Conservation (phyloP, 2,113 vertebrate species). For the Caloenas nicobarica region DNA sequence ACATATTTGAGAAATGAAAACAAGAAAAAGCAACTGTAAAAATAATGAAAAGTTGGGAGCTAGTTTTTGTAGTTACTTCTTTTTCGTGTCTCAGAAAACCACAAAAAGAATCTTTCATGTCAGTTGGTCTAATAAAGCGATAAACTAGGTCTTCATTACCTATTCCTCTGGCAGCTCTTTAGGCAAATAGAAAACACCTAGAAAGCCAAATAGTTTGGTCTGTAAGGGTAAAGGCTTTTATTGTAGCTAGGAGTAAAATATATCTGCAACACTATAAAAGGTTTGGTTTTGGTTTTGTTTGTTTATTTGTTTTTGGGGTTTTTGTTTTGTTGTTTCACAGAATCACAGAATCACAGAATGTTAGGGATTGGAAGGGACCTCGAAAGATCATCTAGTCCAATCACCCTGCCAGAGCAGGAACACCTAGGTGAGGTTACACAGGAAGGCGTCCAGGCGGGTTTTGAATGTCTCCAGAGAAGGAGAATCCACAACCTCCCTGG, state of each 20-base stretch:
- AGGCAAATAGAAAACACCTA: slow-evolving; percentile 18
- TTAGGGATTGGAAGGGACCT: too few relatives aligned
- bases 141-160: slow-evolving; percentile 20
- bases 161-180: slow-evolving; percentile 17
- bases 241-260: background rate
- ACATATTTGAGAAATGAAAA: slow-evolving; percentile 1
- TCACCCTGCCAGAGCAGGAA: too few relatives aligned
- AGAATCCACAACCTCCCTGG: too few relatives aligned
- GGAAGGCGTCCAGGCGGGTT: too few relatives aligned
- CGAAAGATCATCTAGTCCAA: too few relatives aligned
- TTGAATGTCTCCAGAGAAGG: too few relatives aligned
- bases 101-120: slow-evolving; percentile 33
- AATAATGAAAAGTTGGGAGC: background rate
- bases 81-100: slow-evolving; percentile 44
- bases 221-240: background rate
- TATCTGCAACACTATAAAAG: background rate
- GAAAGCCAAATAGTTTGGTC: background rate
- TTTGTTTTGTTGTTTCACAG: too few relatives aligned
- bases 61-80: slow-evolving; percentile 21
- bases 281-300: too few relatives aligned
- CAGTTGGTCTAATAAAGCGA: slow-evolving; percentile 36
- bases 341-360: too few relatives aligned
- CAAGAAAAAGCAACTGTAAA: slow-evolving; percentile 24
- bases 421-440: too few relatives aligned
- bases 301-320: too few relatives aligned